These are phyloP conservation scores for Ascaphus truei DNA, from an alignment of 2,113 vertebrate genomes.

Conservation along the genomic window DNA sequence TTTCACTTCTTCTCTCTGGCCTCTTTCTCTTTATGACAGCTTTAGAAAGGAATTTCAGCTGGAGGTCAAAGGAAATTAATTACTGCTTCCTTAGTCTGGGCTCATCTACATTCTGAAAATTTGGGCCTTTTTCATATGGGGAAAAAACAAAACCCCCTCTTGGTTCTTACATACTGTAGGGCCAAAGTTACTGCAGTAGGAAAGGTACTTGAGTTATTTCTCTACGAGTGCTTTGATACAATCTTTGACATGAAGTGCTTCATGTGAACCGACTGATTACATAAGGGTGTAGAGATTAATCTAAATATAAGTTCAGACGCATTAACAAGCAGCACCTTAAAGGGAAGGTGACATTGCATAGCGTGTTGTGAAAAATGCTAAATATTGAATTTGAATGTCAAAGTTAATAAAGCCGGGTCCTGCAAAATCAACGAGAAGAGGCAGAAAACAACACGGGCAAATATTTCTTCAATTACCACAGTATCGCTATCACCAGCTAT, in stretches of 20 bases:
- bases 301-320: constrained; percentile 27
- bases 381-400: constrained; percentile 3
- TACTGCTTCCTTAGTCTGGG: constrained; percentile 75
- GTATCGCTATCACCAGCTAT: no score
- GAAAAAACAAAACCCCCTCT: constrained; percentile 51
- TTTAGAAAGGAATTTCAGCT: constrained; percentile 80
- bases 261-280: constrained; percentile 26
- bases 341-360: constrained; percentile 11
- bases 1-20: constrained; percentile 85
- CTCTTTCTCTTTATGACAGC: constrained; percentile 87
- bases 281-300: constrained; percentile 30
- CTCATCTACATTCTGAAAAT: constrained; percentile 75
- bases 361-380: constrained; percentile 11
- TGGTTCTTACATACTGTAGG: constrained; percentile 59
- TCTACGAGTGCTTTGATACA: constrained; percentile 50
- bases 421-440: constrained; percentile 2
- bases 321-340: constrained; percentile 4
- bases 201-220: constrained; percentile 54
- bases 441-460: no score
- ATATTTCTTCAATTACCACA: no score
- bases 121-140: constrained; percentile 61
- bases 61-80: constrained; percentile 83
- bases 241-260: constrained; percentile 47
- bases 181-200: constrained; percentile 60
- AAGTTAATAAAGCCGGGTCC: constrained; percentile 3